Percentiles rank a stretch among this genome's conserved stretches.
Conservation (phyloP, 2,113 vertebrate genomes). For the Bostrychus sinensis region DNA sequence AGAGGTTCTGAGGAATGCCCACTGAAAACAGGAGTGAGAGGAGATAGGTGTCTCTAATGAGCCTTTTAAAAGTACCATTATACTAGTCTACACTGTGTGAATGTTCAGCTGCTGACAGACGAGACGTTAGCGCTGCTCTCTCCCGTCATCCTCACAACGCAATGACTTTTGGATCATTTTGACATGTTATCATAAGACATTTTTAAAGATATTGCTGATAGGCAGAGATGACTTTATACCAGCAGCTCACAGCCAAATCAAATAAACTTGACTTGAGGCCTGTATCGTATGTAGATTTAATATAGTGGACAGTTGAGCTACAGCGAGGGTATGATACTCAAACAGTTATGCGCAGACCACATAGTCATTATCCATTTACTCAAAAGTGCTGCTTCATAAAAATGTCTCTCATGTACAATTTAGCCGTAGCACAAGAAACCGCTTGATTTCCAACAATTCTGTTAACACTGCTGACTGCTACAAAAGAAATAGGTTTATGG, state of each 20-base stretch:
- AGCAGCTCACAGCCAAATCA: constrained; percentile 6
- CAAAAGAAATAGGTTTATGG: constrained; percentile 32
- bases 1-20: constrained; percentile 58
- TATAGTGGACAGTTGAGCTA: constrained; percentile 22
- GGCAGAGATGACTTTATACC: constrained; percentile 1
- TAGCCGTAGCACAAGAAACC: constrained; percentile 48
- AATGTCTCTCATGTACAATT: constrained; percentile 48
- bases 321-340: constrained; percentile 31
- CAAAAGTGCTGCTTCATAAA: constrained; percentile 51
- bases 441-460: constrained; percentile 38
- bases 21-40: constrained; percentile 49
- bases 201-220: constrained; percentile 22
- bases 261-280: constrained; percentile 31
- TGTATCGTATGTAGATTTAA: constrained; percentile 43
- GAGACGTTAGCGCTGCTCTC: constrained; percentile 37
- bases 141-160: constrained; percentile 37
- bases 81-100: constrained; percentile 15
- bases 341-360: constrained; percentile 32
- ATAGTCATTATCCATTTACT: constrained; percentile 36
- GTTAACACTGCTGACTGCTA: constrained; percentile 48
- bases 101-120: constrained; percentile 57
- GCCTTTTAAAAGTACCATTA: constrained; percentile 61
- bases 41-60: constrained; percentile 52
- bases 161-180: constrained; percentile 43
- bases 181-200: constrained; percentile 48